phyloP scores from a whole-genome alignment of 2,113 vertebrate genomes.

The Thunnus maccoyii region DNA sequence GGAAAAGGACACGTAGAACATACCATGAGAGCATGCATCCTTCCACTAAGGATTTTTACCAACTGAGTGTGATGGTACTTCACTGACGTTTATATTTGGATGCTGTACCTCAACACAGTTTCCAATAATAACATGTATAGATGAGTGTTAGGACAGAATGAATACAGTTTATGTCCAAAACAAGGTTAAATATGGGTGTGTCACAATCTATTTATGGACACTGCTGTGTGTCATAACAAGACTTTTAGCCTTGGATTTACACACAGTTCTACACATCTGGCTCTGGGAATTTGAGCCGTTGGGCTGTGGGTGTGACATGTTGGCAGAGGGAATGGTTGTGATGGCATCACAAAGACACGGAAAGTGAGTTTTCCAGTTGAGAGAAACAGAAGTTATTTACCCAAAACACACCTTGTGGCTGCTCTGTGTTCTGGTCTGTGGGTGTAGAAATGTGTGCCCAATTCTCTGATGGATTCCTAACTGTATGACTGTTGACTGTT shows the following conservation, averaged over 20 bases:
- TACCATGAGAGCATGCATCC: background rate
- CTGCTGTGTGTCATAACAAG: background rate
- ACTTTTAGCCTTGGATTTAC: background rate
- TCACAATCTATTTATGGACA: slow-evolving; percentile 15
- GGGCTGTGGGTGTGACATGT: slow-evolving; percentile 1
- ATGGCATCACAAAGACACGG: background rate
- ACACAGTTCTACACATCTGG: background rate
- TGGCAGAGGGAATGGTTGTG: slow-evolving; percentile 4
- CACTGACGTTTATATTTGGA: slow-evolving; percentile 10
- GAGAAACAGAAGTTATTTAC: background rate
- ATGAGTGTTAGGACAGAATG: background rate
- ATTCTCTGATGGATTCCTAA: slow-evolving; percentile 8
- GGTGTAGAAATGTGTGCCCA: background rate
- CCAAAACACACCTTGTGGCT: background rate
- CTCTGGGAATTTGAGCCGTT: background rate
- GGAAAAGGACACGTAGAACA: background rate
- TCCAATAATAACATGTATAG: slow-evolving; percentile 21
- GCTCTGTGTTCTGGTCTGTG: background rate
- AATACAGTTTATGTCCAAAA: slow-evolving; percentile 19
- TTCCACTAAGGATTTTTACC: background rate
- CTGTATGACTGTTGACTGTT: slow-evolving; percentile 3
- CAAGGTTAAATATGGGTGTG: slow-evolving; percentile 4
- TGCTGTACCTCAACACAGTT: background rate
- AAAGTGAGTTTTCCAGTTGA: background rate
- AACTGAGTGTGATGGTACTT: background rate